Base-by-base conservation (phyloP, 2,888 invertebrate genomes). In the Thecocarcelia acutangulata region DNA sequence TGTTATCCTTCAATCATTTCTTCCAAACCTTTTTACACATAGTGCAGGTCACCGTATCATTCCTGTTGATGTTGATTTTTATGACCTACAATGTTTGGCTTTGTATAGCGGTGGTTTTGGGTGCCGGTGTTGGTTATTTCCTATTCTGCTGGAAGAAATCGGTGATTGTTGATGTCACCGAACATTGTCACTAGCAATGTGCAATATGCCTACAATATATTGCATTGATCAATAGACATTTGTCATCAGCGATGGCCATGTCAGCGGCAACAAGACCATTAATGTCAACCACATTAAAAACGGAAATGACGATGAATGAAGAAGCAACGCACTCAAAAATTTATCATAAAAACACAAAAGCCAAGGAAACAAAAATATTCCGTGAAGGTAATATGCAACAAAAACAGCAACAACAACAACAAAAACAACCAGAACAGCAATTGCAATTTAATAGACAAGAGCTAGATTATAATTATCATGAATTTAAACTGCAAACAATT, bases 31-130 rank as follows among this genome's bases (percentile, higher is more conserved):
- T 94, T 61, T 93, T 98, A 17, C 98, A 98, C 89, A 94, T 97
- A 83, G 87, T 98, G 19, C 98, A 98, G 92, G 96, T 98, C 87
- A 93, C 97, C 76, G 92, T 98, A 83, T 97, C 97, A 85, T 98
- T 98, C 91, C 95, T 97, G 91, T 93, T 98, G 63, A 98, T 98
- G 98, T 92, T 98, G 90, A 96, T 98, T 85, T 98, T 98, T 90
- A 98, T 98, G 98, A 98, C 98, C 0, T 98, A 97, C 93, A 98
- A 98, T 89, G 94, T 95, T 17, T 98, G 97, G 97, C 93, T 98
- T 78, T 97, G 97, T 90, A 90, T 96, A 59, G 96, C 97, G 0
- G 96, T 98, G 0, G 95, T 97, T 0, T 88, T 96, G 11, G 98
- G 98, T 50, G 96, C 97, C 1, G 97, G 96, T 1, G 93, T 95